Conservation (phyloP, 2,888 invertebrate species). For the Nemoura dubitans region DNA sequence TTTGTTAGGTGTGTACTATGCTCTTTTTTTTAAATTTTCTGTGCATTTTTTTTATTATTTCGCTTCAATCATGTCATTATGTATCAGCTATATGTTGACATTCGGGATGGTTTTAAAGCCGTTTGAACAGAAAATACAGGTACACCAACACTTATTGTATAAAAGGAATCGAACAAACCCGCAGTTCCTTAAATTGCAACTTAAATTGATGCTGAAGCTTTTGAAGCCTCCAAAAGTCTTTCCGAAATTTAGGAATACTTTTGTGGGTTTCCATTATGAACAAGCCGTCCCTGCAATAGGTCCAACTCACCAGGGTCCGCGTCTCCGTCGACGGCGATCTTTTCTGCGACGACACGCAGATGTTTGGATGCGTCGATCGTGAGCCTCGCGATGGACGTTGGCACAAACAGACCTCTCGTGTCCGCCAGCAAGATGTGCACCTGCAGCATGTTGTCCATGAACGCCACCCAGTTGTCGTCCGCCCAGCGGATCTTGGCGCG, state of each 20-base stretch:
- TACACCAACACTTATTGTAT: no score
- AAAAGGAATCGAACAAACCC: background rate
- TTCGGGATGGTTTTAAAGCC: no score
- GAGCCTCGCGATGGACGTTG: constrained; percentile 73
- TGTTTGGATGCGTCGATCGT: constrained; percentile 75
- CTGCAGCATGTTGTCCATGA: constrained; percentile 91
- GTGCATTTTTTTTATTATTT: no score
- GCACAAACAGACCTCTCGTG: constrained; percentile 75
- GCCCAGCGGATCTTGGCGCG: constrained; percentile 72
- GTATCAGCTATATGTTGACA: no score
- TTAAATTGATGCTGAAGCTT: background rate
- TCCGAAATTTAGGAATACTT: background rate
- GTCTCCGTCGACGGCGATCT: constrained; percentile 36
- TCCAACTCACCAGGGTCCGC: background rate
- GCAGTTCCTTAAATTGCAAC: background rate
- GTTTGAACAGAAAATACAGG: background rate
- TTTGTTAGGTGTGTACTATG: no score
- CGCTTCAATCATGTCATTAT: no score
- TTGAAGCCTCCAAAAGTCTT: background rate
- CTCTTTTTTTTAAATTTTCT: no score
- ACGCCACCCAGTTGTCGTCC: constrained; percentile 82
- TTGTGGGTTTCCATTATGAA: no score
- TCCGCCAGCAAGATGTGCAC: constrained; percentile 76
- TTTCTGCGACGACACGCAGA: constrained; percentile 60
- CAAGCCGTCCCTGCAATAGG: no score